phyloP scores from a whole-genome alignment of 37 sponge, comb jelly and placozoan species.

The Diacarnus erythraeanus region DNA sequence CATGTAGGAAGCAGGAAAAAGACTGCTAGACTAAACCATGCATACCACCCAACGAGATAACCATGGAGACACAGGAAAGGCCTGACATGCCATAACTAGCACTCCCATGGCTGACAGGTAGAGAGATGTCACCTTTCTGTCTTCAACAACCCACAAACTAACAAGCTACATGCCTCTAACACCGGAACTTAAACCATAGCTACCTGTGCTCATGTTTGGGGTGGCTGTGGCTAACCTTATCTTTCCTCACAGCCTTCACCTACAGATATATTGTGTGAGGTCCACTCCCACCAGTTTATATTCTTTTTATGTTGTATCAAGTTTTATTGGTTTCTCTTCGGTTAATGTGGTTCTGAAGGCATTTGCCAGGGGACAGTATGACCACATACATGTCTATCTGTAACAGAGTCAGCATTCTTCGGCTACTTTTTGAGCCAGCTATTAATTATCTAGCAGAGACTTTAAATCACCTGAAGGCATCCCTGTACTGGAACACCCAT shows the following conservation, averaged over 20 bases:
- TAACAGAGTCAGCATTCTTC: no score
- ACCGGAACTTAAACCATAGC: background rate
- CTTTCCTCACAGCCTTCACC: background rate
- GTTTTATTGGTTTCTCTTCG: background rate
- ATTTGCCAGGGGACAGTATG: no score
- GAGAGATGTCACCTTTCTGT: background rate
- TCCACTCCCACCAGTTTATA: background rate
- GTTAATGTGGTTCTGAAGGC: background rate
- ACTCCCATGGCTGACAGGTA: background rate
- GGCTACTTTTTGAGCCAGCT: no score
- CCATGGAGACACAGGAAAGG: background rate
- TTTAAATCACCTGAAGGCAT: no score
- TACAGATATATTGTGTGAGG: background rate
- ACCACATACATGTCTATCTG: no score
- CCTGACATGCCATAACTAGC: background rate
- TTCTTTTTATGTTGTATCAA: background rate
- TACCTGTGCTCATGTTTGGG: no score
- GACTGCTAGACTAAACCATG: background rate
- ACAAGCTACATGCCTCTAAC: background rate
- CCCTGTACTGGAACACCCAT: no score
- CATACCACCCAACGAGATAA: background rate
- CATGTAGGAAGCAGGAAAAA: background rate
- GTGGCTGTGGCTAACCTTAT: no score
- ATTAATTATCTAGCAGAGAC: no score
- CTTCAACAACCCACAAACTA: background rate